These are phyloP conservation scores for Heliconius melpomene DNA, from an alignment of 1,140 invertebrate genomes.

Conservation along the genomic window DNA sequence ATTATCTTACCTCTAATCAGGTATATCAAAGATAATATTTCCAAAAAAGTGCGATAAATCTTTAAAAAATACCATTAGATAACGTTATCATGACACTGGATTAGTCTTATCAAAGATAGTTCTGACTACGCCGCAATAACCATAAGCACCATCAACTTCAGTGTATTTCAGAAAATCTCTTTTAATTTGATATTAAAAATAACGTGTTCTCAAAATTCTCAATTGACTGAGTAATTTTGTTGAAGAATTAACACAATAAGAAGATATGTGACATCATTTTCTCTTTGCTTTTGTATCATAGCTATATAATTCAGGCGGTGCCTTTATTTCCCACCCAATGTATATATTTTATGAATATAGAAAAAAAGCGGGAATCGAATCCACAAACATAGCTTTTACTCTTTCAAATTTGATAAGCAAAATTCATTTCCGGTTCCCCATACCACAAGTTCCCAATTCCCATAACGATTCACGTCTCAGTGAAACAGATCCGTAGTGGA, in stretches of 20 bases:
- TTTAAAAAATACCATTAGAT: too few species aligned
- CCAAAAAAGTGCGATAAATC: too few species aligned
- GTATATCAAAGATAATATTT: too few species aligned
- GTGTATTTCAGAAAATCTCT: neutral
- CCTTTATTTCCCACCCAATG: too few species aligned
- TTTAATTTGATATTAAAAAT: neutral
- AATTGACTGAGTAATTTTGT: neutral
- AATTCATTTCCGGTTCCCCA: neutral
- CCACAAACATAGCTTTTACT: too few species aligned
- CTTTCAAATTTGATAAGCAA: neutral
- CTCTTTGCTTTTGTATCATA: too few species aligned
- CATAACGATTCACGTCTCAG: constrained; percentile 12
- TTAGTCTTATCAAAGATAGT: too few species aligned
- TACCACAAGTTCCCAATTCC: neutral
- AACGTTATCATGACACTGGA: too few species aligned
- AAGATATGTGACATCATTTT: neutral
- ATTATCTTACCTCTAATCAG: too few species aligned
- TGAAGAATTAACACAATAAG: neutral
- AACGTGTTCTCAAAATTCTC: neutral
- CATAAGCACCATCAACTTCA: neutral
- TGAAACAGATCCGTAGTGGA: constrained; percentile 37
- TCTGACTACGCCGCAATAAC: too few species aligned
- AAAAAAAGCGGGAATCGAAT: neutral
- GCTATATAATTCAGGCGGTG: neutral
- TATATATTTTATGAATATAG: too few species aligned